Percentiles rank a stretch among this genome's conserved stretches.
These are phyloP conservation scores for Xiphorhynchus erythropygius DNA, from an alignment of 2,797 vertebrate species.

Conservation along the genomic window DNA sequence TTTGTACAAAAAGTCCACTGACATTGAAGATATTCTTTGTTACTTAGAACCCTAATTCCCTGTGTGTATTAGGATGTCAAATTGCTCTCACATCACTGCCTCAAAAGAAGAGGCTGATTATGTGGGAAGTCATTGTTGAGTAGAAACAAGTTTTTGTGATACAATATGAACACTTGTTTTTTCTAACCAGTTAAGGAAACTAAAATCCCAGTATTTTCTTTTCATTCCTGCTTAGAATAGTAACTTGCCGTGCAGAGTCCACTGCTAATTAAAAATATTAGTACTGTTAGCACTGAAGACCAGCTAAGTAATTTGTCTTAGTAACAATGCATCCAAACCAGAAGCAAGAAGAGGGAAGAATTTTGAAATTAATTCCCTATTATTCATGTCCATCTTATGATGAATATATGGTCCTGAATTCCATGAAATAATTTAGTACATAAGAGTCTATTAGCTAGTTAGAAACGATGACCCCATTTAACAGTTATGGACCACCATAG, in stretches of 20 bases:
- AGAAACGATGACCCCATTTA: constrained; percentile 84
- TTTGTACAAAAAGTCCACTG: background rate
- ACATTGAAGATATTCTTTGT: background rate
- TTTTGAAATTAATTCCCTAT: constrained; percentile 12
- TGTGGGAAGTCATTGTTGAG: background rate
- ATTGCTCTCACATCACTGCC: background rate
- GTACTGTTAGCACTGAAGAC: background rate
- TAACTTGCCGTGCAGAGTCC: background rate
- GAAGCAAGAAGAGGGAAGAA: background rate
- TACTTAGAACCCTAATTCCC: background rate
- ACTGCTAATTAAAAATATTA: constrained; percentile 6
- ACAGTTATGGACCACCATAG: constrained; percentile 80
- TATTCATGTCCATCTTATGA: constrained; percentile 19
- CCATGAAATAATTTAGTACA: constrained; percentile 81
- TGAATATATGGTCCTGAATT: constrained; percentile 65
- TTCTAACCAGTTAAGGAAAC: background rate
- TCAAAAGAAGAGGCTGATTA: background rate
- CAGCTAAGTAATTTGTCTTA: background rate
- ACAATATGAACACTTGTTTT: background rate
- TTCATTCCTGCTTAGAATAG: background rate
- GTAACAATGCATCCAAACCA: background rate
- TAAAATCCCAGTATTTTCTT: background rate
- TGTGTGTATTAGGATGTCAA: background rate
- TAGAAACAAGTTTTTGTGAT: background rate
- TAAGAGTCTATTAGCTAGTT: constrained; percentile 81